Percentiles rank a stretch among this genome's conserved stretches.
Evolutionary conservation across 2,797 vertebrate genomes (phyloP).

Genomic region (Percopsis omiscomaycus): DNA sequence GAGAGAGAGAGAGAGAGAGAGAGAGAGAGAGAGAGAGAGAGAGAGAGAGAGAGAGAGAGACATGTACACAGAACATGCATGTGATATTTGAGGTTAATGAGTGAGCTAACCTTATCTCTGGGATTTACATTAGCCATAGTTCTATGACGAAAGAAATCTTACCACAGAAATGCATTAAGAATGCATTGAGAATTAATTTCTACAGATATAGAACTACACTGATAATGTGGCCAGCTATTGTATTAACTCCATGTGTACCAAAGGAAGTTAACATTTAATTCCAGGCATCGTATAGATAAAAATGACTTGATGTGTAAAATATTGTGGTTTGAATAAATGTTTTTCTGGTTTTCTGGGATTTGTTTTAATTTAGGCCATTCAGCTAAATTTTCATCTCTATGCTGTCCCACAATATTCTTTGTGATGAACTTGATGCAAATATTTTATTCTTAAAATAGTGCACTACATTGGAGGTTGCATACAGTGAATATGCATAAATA

Average conservation of each 20-base stretch:
- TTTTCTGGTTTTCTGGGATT: too few relatives aligned
- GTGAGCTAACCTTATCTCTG: neutral
- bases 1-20: neutral
- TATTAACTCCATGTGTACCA: neutral
- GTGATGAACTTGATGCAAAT: too few relatives aligned
- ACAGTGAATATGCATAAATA: too few relatives aligned
- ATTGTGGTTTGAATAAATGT: neutral
- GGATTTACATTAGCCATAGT: neutral
- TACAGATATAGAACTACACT: neutral
- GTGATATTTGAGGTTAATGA: neutral
- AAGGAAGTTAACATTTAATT: too few relatives aligned
- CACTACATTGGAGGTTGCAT: too few relatives aligned
- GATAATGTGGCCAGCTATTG: neutral
- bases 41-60: neutral
- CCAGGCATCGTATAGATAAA: too few relatives aligned
- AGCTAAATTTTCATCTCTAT: too few relatives aligned
- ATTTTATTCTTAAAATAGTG: too few relatives aligned
- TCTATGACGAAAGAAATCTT: conserved; percentile 11
- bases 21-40: neutral
- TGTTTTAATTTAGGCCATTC: too few relatives aligned
- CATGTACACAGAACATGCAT: neutral
- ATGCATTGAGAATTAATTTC: too few relatives aligned
- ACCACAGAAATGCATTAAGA: conserved; percentile 1
- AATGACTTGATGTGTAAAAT: neutral
- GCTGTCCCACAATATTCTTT: too few relatives aligned